These are phyloP conservation scores for Cydia strobilella DNA, from an alignment of 1,140 invertebrate genomes.

Conservation along the genomic window DNA sequence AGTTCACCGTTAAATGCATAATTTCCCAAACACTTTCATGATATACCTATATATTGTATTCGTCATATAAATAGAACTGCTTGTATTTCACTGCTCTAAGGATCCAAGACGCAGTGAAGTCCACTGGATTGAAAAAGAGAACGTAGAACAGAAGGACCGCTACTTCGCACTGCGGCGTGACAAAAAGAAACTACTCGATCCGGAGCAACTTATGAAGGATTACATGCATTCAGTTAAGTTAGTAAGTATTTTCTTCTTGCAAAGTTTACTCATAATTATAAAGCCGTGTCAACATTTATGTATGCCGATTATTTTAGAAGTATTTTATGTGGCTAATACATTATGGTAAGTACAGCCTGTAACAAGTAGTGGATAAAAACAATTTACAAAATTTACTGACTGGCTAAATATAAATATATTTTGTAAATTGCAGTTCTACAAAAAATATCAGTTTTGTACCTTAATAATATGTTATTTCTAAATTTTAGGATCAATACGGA, in stretches of 20 bases:
- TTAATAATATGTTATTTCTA: neutral
- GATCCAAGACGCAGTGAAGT: constrained; percentile 66
- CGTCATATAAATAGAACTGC: neutral
- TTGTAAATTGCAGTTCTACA: no score
- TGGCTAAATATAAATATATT: no score
- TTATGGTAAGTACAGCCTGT: no score
- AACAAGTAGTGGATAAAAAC: no score
- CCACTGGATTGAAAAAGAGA: constrained; percentile 66
- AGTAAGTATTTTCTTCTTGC: constrained; percentile 42
- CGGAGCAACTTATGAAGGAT: constrained; percentile 45
- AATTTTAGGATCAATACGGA: constrained; percentile 60
- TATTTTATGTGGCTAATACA: no score
- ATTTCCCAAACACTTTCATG: neutral
- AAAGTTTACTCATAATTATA: no score
- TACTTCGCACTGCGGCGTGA: constrained; percentile 56
- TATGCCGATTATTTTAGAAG: no score
- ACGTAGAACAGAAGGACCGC: constrained; percentile 59
- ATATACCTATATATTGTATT: no score
- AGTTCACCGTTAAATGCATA: no score
- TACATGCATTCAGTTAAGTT: constrained; percentile 54
- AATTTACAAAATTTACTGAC: no score
- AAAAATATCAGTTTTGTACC: neutral
- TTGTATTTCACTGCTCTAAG: constrained; percentile 37
- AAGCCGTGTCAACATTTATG: no score
- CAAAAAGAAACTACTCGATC: constrained; percentile 55